Evolutionary conservation across 2,797 vertebrate genomes (phyloP), one percentile per base, ranked within the genome.

Genomic region (Discoglossus pictus): DNA sequence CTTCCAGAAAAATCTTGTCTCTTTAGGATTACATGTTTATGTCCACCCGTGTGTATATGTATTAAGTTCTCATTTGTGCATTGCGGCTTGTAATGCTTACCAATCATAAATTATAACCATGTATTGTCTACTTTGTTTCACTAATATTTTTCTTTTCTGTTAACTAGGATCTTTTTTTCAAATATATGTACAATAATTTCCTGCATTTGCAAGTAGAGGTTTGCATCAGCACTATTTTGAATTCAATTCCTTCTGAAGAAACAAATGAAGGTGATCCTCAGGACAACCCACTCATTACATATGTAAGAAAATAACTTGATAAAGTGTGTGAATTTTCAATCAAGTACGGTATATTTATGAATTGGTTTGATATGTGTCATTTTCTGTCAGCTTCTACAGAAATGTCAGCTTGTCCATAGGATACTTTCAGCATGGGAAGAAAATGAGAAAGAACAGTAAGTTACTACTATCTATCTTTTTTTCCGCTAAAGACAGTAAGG

Each of bases 141-240:
- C n/a, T n/a, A n/a, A 5, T 36, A 1, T 38, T 13, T 25, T 18
- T 42, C 7, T 20, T 43, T 50, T 50, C n/a, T 1, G 0, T 50
- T 10, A 58, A 8, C 4, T 18, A 88, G 85, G 83, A 88, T 63
- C 83, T 88, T 16, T 88, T 83, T 62, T 88, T 88, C 73, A 79
- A 80, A 53, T 87, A 86, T 0, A 76, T 78, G 8, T 87, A 83
- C 77, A 88, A 88, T 73, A 88, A 87, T 39, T 88, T 88, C 44
- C 56, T 88, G 59, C 85, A 88, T 0, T 59, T 81, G 1, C 86
- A 88, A 76, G 82, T 88, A 73, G 85, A 86, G 65, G 70, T 72
- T 12, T 87, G 83, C 7, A 68, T 88, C 62, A 79, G 79, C 4
- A 44, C 76, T 21, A 72, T 85, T 59, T 65, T 87, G 61, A 76